These are phyloP conservation scores for Murina feae DNA, from an alignment of 2,113 vertebrate genomes.

Conservation along the genomic window DNA sequence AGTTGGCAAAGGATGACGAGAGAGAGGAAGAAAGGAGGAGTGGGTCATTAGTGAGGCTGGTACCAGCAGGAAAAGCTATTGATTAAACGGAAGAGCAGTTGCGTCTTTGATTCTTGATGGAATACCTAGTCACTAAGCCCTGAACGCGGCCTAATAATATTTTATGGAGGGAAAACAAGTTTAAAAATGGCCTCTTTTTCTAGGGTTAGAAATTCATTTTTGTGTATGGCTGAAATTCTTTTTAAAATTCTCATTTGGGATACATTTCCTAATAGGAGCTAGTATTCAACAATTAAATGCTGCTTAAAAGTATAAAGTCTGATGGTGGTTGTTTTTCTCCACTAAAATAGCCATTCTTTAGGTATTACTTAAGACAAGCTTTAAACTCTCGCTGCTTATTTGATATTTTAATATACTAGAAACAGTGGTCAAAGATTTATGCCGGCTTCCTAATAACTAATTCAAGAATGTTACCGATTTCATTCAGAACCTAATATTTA, in stretches of 20 bases:
- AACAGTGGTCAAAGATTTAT: not conserved
- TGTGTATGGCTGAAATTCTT: not conserved
- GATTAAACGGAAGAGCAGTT: constrained; percentile 1
- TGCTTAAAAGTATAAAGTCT: not conserved
- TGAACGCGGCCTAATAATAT: constrained; percentile 30
- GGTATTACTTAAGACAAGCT: not conserved
- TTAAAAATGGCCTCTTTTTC: constrained; percentile 45
- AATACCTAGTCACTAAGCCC: not conserved
- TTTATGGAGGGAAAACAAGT: constrained; percentile 55
- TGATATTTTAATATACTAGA: not conserved
- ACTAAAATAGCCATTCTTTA: not conserved
- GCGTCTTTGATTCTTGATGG: constrained; percentile 36
- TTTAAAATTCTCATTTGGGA: not conserved
- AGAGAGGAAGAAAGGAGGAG: not conserved
- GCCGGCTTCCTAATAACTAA: not conserved
- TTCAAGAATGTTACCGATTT: not conserved
- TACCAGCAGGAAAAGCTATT: not conserved
- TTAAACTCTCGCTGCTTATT: not conserved
- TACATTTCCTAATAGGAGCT: not conserved
- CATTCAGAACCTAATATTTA: not conserved
- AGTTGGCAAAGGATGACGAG: not conserved
- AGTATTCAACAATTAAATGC: not conserved
- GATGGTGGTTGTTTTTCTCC: not conserved
- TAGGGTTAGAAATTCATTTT: constrained; percentile 42
- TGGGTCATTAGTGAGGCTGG: not conserved